Percentiles rank a stretch among this genome's conserved stretches.
These are phyloP conservation scores for Leucoraja erinaceus DNA, from an alignment of 2,113 vertebrate genomes.

Conservation along the genomic window DNA sequence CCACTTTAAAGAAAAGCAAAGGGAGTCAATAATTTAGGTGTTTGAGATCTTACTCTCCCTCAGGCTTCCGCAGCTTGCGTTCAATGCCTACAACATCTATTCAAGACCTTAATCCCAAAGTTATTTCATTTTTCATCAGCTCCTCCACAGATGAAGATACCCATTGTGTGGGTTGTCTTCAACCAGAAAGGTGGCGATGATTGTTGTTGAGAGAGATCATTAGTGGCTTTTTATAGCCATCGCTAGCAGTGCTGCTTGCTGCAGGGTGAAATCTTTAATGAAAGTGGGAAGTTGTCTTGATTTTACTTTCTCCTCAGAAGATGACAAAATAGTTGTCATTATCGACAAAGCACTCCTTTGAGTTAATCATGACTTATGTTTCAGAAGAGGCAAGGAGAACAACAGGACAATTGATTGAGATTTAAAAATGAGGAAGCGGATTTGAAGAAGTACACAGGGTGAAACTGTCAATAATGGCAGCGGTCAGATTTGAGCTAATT, in stretches of 20 bases:
- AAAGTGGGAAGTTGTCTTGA: background rate
- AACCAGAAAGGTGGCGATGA: no score
- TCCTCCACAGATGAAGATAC: background rate
- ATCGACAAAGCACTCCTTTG: background rate
- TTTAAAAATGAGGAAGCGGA: no score
- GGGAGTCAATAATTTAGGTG: background rate
- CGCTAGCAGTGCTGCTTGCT: background rate
- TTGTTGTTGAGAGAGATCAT: background rate
- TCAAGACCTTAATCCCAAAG: background rate
- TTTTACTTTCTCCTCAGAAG: background rate
- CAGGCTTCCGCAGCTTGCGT: background rate
- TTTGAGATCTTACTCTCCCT: background rate
- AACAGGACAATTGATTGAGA: no score
- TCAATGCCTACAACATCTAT: background rate
- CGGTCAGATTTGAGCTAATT: no score
- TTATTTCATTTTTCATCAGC: slow-evolving; percentile 5
- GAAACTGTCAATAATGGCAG: no score
- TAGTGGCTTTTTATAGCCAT: background rate
- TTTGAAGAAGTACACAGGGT: no score
- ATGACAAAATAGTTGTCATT: background rate
- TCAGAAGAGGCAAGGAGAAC: background rate
- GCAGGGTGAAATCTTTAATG: background rate
- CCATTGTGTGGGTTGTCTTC: background rate
- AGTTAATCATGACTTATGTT: no score
- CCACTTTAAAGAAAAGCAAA: background rate